A percentile compares a stretch with the other conserved stretches of the same genome.
Conservation (phyloP, 2,888 invertebrate species). For the Volucella inanis region DNA sequence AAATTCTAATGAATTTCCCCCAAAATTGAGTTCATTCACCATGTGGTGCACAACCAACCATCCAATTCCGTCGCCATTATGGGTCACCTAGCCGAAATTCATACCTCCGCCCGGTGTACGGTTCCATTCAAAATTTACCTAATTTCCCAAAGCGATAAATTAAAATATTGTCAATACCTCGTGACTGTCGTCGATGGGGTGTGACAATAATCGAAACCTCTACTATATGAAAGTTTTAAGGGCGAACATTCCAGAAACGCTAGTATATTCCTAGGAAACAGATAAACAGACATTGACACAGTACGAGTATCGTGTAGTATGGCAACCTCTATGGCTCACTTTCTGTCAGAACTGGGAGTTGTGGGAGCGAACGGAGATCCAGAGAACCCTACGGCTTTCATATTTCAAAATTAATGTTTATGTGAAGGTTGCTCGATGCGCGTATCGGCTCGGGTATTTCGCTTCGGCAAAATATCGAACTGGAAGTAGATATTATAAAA, state of each 20-base stretch:
- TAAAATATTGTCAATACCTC: slow-evolving; percentile 42
- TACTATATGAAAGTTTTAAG: slow-evolving; percentile 15
- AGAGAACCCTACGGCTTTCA: slow-evolving; percentile 23
- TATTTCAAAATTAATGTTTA: slow-evolving; percentile 58
- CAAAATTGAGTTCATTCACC: slow-evolving; percentile 35
- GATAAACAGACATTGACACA: slow-evolving; percentile 38
- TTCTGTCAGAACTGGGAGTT: not conserved
- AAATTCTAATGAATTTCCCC: slow-evolving; percentile 51
- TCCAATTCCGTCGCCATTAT: not conserved
- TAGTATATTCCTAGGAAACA: slow-evolving; percentile 18
- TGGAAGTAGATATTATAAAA: slow-evolving; percentile 45
- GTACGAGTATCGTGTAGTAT: slow-evolving; percentile 7
- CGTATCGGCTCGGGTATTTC: slow-evolving; percentile 1
- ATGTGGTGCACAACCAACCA: not conserved
- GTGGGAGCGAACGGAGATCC: not conserved
- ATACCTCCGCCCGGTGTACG: slow-evolving; percentile 4
- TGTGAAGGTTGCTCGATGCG: not conserved
- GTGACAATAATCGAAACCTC: slow-evolving; percentile 10
- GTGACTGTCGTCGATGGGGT: slow-evolving; percentile 20
- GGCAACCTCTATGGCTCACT: slow-evolving; percentile 7
- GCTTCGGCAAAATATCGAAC: slow-evolving; percentile 14
- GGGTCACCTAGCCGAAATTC: slow-evolving; percentile 6
- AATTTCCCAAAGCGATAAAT: slow-evolving; percentile 72
- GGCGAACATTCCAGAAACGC: slow-evolving; percentile 27
- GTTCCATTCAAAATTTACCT: slow-evolving; percentile 50